Conservation (phyloP, 2,888 invertebrate species). For the Papilio gigon region DNA sequence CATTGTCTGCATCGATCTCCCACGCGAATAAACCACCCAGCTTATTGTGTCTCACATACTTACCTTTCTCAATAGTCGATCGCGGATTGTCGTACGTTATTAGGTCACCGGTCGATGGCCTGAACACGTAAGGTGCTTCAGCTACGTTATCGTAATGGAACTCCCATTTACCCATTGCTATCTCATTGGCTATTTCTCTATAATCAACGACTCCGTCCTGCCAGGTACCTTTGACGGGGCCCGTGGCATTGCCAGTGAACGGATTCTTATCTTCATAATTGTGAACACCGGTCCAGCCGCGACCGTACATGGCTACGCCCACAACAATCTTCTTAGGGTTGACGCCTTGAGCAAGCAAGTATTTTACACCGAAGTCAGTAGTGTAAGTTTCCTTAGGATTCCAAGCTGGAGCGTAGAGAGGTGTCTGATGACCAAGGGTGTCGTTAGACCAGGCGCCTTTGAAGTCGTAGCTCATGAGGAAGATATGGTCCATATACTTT, state of each 20-base stretch:
- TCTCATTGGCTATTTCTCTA: slow-evolving; percentile 73
- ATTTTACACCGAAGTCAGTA: slow-evolving; percentile 76
- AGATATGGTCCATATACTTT: slow-evolving; percentile 79
- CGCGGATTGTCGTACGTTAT: slow-evolving; percentile 76
- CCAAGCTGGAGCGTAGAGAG: slow-evolving; percentile 73
- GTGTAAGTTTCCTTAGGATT: slow-evolving; percentile 76
- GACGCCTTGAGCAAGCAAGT: slow-evolving; percentile 74
- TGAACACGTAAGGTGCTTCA: slow-evolving; percentile 77
- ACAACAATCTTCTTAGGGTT: slow-evolving; percentile 74
- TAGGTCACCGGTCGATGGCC: slow-evolving; percentile 70
- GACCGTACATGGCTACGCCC: slow-evolving; percentile 78
- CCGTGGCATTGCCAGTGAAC: slow-evolving; percentile 75
- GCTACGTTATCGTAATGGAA: slow-evolving; percentile 75
- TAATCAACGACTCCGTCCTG: slow-evolving; percentile 79
- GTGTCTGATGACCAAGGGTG: slow-evolving; percentile 73
- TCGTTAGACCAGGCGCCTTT: slow-evolving; percentile 80
- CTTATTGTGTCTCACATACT: slow-evolving; percentile 76
- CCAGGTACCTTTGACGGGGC: slow-evolving; percentile 77
- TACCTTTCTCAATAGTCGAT: slow-evolving; percentile 76
- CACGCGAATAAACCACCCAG: slow-evolving; percentile 76
- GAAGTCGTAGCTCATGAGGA: slow-evolving; percentile 79
- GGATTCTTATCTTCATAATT: slow-evolving; percentile 68
- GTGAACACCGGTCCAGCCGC: slow-evolving; percentile 77
- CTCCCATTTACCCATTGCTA: slow-evolving; percentile 74
- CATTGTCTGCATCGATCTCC: slow-evolving; percentile 79